Evolutionary conservation across 2,113 vertebrate species (phyloP), one percentile per base, ranked within the genome.

Genomic region (Microtus richardsoni): DNA sequence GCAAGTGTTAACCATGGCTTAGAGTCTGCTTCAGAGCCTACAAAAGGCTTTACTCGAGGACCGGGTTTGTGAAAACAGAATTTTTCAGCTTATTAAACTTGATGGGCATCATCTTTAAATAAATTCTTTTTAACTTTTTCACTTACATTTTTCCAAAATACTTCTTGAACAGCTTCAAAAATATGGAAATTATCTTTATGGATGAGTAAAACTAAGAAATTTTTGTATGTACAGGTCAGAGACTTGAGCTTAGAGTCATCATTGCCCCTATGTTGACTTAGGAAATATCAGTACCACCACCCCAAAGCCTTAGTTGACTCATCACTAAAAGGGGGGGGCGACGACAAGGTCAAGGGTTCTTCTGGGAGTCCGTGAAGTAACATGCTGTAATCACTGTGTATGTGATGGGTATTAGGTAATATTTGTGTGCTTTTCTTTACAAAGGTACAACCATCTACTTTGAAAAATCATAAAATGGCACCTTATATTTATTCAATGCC

Each of bases 41-140:
- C 36, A 62, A 85, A 58, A 0, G 16, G n/a, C 14, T 64, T 85
- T 77, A 86, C 33, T 86, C 75, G 77, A 78, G 80, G 62, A 77
- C 44, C 91, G 78, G 5, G 47, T 89, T 95, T 10, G 33, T 96
- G n/a, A 92, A 96, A 92, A 85, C 30, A 39, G 2, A 39, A 24
- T 64, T 95, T 87, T 82, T 26, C 17, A 5, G 88, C 24, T 83
- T 87, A 49, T 58, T 96, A 90, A 79, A 82, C 41, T 64, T 87
- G 33, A 83, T 84, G 74, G 49, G 33, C 13, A 91, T 91, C 68
- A 80, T 89, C 88, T 79, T 96, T 88, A 88, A 91, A 39, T 68
- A 85, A 22, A 9, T 91, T 71, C 3, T 30, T 88, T 86, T 91
- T 95, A 84, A 78, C 49, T 62, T 94, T 92, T 77, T 88, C 58